A percentile compares a stretch with the other conserved stretches of the same genome.
Evolutionary conservation across 2,113 vertebrate species (phyloP).

Genomic region (Channa maculata): DNA sequence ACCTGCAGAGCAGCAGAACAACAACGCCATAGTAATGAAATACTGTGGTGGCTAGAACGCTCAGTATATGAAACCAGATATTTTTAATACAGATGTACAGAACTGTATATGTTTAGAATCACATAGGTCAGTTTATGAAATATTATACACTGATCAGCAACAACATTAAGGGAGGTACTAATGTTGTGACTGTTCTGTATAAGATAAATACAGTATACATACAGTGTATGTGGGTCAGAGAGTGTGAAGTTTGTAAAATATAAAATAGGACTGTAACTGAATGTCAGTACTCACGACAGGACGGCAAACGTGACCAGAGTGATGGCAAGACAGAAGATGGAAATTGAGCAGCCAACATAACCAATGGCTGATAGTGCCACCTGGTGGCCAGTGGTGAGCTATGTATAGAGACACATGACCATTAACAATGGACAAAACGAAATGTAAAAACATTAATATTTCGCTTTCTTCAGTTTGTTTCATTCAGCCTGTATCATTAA

Average conservation of each 20-base stretch:
- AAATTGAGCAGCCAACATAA: conserved; percentile 94
- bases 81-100: not conserved
- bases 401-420: conserved; percentile 47
- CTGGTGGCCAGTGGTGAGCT: conserved; percentile 89
- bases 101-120: not conserved
- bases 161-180: too few species aligned
- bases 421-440: conserved; percentile 19
- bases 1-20: conserved; percentile 75
- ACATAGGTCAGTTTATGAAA: not conserved
- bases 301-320: conserved; percentile 94
- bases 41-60: not conserved
- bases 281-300: conserved; percentile 90
- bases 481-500: conserved; percentile 1
- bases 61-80: not conserved
- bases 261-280: not conserved
- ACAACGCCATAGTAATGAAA: too few species aligned
- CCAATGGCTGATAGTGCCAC: conserved; percentile 95
- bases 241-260: too few species aligned
- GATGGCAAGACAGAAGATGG: conserved; percentile 91
- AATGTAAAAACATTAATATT: not conserved
- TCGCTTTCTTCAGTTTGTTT: not conserved
- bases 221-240: too few species aligned
- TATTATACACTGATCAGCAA: too few species aligned
- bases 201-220: too few species aligned
- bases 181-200: too few species aligned